Conservation (phyloP, 2,888 invertebrate genomes). For the Molanna angustata region DNA sequence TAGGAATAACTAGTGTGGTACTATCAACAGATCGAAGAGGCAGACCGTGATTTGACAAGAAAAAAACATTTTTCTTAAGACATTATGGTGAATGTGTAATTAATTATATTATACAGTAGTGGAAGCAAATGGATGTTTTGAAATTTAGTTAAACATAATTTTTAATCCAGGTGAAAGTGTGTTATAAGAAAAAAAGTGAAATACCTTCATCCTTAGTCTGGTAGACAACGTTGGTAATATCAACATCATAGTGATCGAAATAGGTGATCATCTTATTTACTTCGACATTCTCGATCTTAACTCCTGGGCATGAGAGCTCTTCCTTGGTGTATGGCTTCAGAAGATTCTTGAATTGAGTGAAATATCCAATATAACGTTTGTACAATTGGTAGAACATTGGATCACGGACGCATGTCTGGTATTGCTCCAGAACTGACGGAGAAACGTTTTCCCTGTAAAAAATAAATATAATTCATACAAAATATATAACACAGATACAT, state of each 20-base stretch:
- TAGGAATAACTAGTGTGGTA: background rate
- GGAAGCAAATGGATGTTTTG: too few species aligned
- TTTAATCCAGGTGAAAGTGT: too few species aligned
- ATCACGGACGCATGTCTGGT: conserved; percentile 66
- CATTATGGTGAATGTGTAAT: background rate
- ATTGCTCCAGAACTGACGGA: conserved; percentile 60
- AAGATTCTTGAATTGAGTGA: conserved; percentile 58
- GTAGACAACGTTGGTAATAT: conserved; percentile 57
- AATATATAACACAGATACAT: background rate
- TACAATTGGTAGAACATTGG: conserved; percentile 70
- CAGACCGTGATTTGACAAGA: too few species aligned
- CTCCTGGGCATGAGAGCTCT: conserved; percentile 59
- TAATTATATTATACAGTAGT: too few species aligned
- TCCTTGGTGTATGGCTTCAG: conserved; percentile 60
- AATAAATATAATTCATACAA: background rate
- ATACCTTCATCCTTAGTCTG: conserved; percentile 46
- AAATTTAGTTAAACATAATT: too few species aligned
- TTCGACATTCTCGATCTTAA: conserved; percentile 60
- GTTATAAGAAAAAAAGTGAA: too few species aligned
- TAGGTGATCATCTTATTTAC: conserved; percentile 65
- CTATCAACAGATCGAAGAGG: too few species aligned
- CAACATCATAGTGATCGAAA: conserved; percentile 63
- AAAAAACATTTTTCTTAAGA: too few species aligned
- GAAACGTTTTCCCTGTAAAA: conserved; percentile 43
- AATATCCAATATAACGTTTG: conserved; percentile 57